These are phyloP conservation scores for Corythornis vintsioides DNA, from an alignment of 2,113 vertebrate genomes.

Conservation along the genomic window DNA sequence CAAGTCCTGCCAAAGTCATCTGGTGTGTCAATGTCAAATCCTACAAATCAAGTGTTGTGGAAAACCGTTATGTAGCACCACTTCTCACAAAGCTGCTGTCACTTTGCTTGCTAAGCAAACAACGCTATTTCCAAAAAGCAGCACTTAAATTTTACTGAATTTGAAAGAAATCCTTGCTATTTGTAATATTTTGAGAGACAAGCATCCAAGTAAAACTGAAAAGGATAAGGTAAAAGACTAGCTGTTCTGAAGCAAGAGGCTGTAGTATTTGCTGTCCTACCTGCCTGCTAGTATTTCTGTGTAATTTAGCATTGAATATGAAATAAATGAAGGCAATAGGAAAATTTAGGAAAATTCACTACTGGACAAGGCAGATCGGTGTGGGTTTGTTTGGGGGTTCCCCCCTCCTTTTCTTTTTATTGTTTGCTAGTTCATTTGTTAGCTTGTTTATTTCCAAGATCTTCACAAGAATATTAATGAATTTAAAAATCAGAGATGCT, in stretches of 20 bases:
- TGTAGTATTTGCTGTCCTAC: neutral
- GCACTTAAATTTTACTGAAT: neutral
- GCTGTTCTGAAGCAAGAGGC: neutral
- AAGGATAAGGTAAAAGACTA: neutral
- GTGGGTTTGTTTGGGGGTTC: too few relatives aligned
- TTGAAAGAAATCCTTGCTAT: neutral
- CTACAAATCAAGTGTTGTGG: constrained; percentile 72
- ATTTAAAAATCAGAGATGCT: neutral
- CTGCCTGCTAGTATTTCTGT: neutral
- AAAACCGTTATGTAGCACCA: constrained; percentile 12
- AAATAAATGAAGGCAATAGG: neutral
- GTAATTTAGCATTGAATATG: neutral
- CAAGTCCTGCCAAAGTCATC: constrained; percentile 99
- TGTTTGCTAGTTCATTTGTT: too few relatives aligned
- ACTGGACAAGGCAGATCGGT: neutral
- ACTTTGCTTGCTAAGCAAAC: neutral
- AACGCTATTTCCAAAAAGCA: neutral
- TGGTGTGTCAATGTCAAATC: constrained; percentile 96
- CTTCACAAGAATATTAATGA: neutral
- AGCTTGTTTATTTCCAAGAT: neutral
- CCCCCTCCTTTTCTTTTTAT: too few relatives aligned
- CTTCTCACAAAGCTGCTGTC: neutral
- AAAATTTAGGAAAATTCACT: neutral
- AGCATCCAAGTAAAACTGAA: neutral
- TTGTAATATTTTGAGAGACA: neutral